Percentiles rank a stretch among this genome's conserved stretches.
Conservation (phyloP, 2,113 vertebrate genomes). For the Corythaixoides concolor region DNA sequence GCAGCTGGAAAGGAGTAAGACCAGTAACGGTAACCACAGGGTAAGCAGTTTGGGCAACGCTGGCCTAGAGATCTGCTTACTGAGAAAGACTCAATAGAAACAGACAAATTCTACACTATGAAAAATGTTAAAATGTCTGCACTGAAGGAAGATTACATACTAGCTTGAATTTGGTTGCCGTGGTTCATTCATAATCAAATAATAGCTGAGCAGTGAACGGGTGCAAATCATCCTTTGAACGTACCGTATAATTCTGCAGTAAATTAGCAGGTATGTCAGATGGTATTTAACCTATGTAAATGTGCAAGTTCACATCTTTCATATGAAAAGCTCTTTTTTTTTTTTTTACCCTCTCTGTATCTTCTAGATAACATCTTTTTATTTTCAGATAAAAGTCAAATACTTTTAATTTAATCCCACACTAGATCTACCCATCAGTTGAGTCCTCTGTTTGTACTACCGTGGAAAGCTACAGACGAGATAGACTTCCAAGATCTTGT, state of each 20-base stretch:
- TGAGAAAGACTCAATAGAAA: not conserved
- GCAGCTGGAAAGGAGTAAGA: not conserved
- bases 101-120: not conserved
- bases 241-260: not conserved
- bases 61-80: not conserved
- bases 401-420: not conserved
- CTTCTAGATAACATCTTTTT: not conserved
- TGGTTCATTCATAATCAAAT: not conserved
- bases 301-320: constrained; percentile 7
- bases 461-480: not conserved
- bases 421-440: not conserved
- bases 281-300: not conserved
- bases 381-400: constrained; percentile 3
- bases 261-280: not conserved
- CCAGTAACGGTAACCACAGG: not conserved
- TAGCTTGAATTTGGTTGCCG: not conserved
- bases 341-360: not conserved
- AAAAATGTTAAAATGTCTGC: not conserved
- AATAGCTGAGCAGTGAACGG: not conserved
- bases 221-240: not conserved
- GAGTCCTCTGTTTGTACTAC: not conserved
- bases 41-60: not conserved
- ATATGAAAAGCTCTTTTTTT: not conserved
- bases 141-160: not conserved
- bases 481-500: not conserved